Evolutionary conservation across 1,140 invertebrate genomes (phyloP).

Genomic region (Diabrotica undecimpunctata): DNA sequence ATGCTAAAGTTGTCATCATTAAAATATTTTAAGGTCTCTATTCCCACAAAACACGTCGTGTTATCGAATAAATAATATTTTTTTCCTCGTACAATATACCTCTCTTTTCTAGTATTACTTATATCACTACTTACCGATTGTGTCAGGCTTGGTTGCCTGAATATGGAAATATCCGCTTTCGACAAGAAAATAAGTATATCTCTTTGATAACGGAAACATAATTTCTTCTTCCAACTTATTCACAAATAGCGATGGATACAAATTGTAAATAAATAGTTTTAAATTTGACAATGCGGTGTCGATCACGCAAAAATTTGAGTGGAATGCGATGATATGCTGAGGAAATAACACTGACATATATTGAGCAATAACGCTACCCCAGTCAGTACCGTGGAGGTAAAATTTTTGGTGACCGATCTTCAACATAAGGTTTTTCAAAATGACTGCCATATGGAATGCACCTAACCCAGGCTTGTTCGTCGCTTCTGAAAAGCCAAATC

Average conservation of each 20-base stretch:
- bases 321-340: conserved; percentile 63
- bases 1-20: no score
- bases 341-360: conserved; percentile 66
- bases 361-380: conserved; percentile 63
- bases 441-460: conserved; percentile 59
- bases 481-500: conserved; percentile 76
- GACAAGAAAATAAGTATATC: conserved; percentile 43
- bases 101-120: no score
- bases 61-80: no score
- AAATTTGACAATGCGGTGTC: conserved; percentile 45
- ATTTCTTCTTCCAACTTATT: conserved; percentile 54
- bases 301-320: conserved; percentile 61
- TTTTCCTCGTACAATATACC: no score
- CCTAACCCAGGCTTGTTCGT: conserved; percentile 61
- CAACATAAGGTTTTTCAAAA: conserved; percentile 81
- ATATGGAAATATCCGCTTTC: conserved; percentile 68
- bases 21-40: no score
- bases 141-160: conserved; percentile 88
- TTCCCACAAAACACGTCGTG: no score
- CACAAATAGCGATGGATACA: conserved; percentile 57
- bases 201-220: conserved; percentile 59
- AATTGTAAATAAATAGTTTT: conserved; percentile 53
- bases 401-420: conserved; percentile 72
- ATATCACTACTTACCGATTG: conserved; percentile 50
- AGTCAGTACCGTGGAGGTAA: conserved; percentile 83